Evolutionary conservation across 2,797 vertebrate species (phyloP), one percentile per base, ranked within the genome.

Genomic region (Crocodylus rhombifer): DNA sequence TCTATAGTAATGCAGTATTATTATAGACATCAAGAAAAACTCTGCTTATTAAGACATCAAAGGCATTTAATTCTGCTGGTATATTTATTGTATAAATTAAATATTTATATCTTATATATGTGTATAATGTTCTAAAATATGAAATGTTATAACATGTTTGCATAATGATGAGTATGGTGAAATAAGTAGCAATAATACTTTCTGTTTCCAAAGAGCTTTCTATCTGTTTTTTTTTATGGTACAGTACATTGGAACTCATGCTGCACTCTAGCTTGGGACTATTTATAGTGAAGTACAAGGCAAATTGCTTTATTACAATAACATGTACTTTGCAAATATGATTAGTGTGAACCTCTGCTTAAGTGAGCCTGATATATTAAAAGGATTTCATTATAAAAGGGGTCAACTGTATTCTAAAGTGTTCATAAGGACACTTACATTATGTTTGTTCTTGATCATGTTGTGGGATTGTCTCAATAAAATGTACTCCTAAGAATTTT

Each of bases 1-100:
- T 63, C 67, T 3, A 57, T 82, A 71, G 9, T 8, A 57, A 71
- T 80, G 33, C 17, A 80, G 1, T 4, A 28, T 17, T 63, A 56
- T 21, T n/a, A 23, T 1, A 42, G 42, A 25, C 4, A 26, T 4
- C 65, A 1, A 78, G 26, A 89, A 60, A 20, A 2, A 0, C 7
- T 3, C 5, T 60, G 4, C 1, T 30, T 69, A n/a, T 67, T 55
- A 51, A 63, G 5, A 80, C 4, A 80, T 57, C 8, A 65, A 14
- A 60, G 4, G 2, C 5, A 61, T 15, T 2, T 4, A 26, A 0
- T 61, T 85, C 11, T 6, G 4, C 8, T 60, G 2, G 25, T 76
- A 17, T n/a, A 21, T 30, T 74, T 28, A 23, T 42, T 26, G 42
- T 51, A 51, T 51, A 51, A 51, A 51, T 51, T 51, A 20, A 36